Conservation (phyloP, 2,113 vertebrate species). For the Misgurnus anguillicaudatus region DNA sequence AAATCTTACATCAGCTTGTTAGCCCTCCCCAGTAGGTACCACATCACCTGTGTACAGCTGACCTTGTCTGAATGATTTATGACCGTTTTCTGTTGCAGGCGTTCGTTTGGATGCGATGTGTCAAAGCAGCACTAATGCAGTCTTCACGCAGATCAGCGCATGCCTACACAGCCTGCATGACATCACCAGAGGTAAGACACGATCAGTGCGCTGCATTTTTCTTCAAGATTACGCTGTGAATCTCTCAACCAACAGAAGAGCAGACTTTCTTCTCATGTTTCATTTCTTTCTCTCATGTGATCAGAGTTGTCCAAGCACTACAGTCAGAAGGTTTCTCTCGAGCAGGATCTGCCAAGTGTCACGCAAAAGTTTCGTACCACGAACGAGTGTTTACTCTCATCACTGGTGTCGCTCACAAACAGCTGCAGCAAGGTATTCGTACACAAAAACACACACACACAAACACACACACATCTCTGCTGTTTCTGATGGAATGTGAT, state of each 20-base stretch:
- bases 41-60: neutral
- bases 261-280: neutral
- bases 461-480: too few relatives aligned
- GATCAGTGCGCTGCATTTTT: neutral
- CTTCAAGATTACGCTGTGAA: too few relatives aligned
- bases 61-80: neutral
- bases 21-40: conserved; percentile 87
- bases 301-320: conserved; percentile 93
- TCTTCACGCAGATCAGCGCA: conserved; percentile 87
- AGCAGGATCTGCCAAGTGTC: conserved; percentile 89
- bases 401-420: conserved; percentile 84
- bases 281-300: neutral
- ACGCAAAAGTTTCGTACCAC: conserved; percentile 95
- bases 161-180: conserved; percentile 89
- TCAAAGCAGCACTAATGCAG: conserved; percentile 82
- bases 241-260: too few relatives aligned
- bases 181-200: conserved; percentile 83
- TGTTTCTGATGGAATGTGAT: neutral
- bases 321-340: conserved; percentile 88
- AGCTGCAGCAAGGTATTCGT: conserved; percentile 85
- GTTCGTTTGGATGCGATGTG: conserved; percentile 81
- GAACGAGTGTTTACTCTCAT: conserved; percentile 93
- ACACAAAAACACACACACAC: neutral
- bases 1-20: conserved; percentile 86
- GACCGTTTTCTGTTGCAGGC: conserved; percentile 61